phyloP scores from a whole-genome alignment of 1,140 invertebrate species.

The Zeugodacus cucurbitae region DNA sequence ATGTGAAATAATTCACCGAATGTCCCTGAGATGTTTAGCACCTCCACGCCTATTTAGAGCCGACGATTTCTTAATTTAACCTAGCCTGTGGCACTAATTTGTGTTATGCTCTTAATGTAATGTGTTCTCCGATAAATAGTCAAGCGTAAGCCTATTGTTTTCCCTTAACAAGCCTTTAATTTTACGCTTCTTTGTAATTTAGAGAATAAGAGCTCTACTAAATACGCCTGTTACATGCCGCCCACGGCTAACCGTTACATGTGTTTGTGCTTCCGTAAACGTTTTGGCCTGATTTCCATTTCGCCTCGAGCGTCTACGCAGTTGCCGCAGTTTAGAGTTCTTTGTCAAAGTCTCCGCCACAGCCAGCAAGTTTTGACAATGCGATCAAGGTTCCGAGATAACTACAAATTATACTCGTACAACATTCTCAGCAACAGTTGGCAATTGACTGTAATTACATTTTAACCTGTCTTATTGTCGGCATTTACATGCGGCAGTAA shows the following conservation, averaged over 20 bases:
- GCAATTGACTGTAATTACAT: slow-evolving; percentile 8
- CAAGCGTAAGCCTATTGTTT: too few species aligned
- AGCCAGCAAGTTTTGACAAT: not conserved
- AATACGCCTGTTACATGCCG: not conserved
- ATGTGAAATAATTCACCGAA: not conserved
- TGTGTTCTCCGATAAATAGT: too few species aligned
- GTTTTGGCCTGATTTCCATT: not conserved
- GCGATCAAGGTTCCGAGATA: not conserved
- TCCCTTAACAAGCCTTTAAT: too few species aligned
- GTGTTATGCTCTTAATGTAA: too few species aligned
- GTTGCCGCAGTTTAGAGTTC: not conserved
- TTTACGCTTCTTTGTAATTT: too few species aligned
- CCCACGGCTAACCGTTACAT: too few species aligned
- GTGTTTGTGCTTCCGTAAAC: not conserved
- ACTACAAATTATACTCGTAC: not conserved
- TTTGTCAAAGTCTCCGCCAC: not conserved
- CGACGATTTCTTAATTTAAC: not conserved
- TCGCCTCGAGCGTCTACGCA: not conserved
- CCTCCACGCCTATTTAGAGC: not conserved
- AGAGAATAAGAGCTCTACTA: not conserved
- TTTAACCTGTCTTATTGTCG: slow-evolving; percentile 16
- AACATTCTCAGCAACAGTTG: not conserved
- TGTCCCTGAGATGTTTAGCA: not conserved
- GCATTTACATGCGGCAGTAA: not conserved
- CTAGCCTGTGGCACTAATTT: too few species aligned